Evolutionary conservation across 2,888 invertebrate species (phyloP).

Genomic region (Prosopocoilus inquinatus): DNA sequence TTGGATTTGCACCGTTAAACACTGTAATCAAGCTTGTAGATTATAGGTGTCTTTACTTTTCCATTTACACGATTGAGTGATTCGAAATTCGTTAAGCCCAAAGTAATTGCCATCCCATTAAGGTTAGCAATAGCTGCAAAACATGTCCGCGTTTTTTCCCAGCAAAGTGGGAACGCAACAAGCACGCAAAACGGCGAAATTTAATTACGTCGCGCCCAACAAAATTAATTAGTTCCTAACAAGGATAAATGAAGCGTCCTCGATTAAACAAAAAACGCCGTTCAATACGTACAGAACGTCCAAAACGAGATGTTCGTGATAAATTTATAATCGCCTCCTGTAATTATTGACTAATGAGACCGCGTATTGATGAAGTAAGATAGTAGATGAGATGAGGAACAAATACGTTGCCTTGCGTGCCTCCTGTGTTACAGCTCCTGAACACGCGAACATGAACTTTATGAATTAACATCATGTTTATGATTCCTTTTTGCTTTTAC

Average conservation of each 20-base stretch:
- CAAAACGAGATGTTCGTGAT: no score
- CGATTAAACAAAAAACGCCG: no score
- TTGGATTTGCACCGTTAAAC: no score
- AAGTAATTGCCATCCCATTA: slow-evolving; percentile 1
- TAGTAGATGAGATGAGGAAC: neutral
- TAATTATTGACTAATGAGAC: no score
- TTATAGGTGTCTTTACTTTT: no score
- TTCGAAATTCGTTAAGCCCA: no score
- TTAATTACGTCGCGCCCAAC: neutral
- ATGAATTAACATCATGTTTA: slow-evolving; percentile 21
- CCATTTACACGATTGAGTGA: no score
- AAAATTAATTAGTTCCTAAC: neutral
- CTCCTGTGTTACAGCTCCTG: slow-evolving; percentile 11
- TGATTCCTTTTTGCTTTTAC: slow-evolving; percentile 5
- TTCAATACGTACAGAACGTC: no score
- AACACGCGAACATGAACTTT: slow-evolving; percentile 16
- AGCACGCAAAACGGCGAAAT: neutral
- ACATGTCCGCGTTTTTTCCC: neutral
- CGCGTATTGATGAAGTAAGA: no score
- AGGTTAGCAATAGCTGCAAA: neutral
- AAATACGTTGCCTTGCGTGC: neutral
- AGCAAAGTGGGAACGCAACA: neutral
- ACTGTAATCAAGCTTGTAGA: no score
- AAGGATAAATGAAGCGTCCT: no score
- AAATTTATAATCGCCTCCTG: no score